phyloP scores from a whole-genome alignment of 2,888 invertebrate genomes.

The Yponomeuta sedellus region DNA sequence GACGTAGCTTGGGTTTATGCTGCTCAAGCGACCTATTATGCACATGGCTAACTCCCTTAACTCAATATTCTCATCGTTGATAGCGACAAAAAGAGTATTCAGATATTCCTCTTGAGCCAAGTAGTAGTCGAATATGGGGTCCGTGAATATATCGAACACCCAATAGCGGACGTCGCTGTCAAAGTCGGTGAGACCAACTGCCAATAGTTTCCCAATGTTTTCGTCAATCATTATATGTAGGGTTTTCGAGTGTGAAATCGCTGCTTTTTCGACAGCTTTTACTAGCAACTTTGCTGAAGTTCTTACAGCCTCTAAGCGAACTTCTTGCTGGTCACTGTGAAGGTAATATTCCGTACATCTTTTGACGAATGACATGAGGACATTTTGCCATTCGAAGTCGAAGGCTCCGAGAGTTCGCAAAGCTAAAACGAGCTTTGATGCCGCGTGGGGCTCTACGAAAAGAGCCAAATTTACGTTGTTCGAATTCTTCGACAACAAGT shows the following conservation, averaged over 20 bases:
- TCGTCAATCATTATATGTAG: slow-evolving; percentile 93
- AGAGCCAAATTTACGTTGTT: slow-evolving; percentile 66
- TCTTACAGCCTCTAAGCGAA: slow-evolving; percentile 92
- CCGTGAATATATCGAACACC: slow-evolving; percentile 93
- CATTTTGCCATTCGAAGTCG: slow-evolving; percentile 93
- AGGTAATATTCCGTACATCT: slow-evolving; percentile 95
- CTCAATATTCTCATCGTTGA: slow-evolving; percentile 97
- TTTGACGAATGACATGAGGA: slow-evolving; percentile 93
- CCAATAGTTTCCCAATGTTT: slow-evolving; percentile 91
- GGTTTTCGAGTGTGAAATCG: slow-evolving; percentile 84
- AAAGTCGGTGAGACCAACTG: slow-evolving; percentile 96
- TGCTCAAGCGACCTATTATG: slow-evolving; percentile 92
- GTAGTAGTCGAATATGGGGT: slow-evolving; percentile 92
- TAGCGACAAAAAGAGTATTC: slow-evolving; percentile 92
- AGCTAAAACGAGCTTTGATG: slow-evolving; percentile 92
- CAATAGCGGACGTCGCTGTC: slow-evolving; percentile 95
- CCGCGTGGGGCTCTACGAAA: slow-evolving; percentile 80
- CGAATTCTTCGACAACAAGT: slow-evolving; percentile 78
- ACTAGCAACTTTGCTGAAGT: slow-evolving; percentile 93
- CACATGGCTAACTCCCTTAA: slow-evolving; percentile 95
- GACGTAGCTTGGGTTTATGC: slow-evolving; percentile 97
- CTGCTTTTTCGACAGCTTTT: slow-evolving; percentile 83
- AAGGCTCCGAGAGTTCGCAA: slow-evolving; percentile 93
- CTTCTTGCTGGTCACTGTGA: slow-evolving; percentile 92
- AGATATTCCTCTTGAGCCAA: slow-evolving; percentile 97